phyloP scores from a whole-genome alignment of 2,888 invertebrate genomes.

The Campoletis raptor region DNA sequence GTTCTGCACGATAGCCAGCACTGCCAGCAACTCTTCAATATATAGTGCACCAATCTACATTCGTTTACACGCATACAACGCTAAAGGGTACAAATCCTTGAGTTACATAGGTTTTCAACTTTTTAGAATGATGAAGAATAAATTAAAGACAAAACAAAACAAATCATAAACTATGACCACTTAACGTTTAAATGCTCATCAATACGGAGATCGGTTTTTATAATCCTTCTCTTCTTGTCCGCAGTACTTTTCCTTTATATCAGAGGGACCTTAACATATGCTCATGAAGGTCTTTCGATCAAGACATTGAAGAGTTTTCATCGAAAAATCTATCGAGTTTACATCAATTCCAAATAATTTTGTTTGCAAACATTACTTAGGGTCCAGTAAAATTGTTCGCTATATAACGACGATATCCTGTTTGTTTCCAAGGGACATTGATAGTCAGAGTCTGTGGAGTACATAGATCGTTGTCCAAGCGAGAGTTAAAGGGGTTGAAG shows the following conservation, averaged over 20 bases:
- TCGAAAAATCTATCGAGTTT: neutral
- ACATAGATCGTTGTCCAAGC: conserved; percentile 52
- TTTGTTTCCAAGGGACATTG: conserved; percentile 68
- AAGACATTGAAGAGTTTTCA: neutral
- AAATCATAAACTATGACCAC: neutral
- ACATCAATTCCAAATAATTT: neutral
- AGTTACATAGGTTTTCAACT: neutral
- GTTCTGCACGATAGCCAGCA: conserved; percentile 42
- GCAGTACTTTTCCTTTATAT: neutral
- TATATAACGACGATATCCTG: neutral
- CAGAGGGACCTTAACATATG: neutral
- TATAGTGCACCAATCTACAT: neutral
- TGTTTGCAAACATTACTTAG: conserved; percentile 17
- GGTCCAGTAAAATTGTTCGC: neutral
- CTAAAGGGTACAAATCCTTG: neutral
- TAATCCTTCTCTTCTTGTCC: neutral
- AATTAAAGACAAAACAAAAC: neutral
- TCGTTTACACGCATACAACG: conserved; percentile 2
- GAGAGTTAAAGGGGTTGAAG: conserved; percentile 74
- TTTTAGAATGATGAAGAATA: neutral
- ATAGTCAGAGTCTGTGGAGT: conserved; percentile 69
- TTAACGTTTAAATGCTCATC: neutral
- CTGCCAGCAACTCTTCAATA: conserved; percentile 6
- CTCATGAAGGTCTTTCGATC: neutral
- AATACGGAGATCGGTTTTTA: neutral